Conservation (phyloP, 2,113 vertebrate species). For the Vicugna pacos region DNA sequence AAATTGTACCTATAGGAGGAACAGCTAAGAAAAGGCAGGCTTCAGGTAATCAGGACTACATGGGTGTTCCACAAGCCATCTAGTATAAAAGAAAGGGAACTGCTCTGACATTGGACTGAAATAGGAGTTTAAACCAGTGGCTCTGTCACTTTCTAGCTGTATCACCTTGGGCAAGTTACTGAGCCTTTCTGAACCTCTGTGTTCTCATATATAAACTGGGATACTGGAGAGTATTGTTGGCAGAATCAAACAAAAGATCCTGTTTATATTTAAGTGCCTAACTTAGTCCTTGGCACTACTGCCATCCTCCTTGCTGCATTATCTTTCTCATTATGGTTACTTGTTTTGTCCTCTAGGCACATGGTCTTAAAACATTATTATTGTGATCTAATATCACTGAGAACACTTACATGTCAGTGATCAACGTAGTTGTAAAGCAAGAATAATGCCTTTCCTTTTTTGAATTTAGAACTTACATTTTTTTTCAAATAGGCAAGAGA, state of each 20-base stretch:
- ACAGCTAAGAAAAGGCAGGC: not conserved
- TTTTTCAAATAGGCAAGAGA: not conserved
- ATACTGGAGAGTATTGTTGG: not conserved
- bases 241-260: conserved; percentile 5
- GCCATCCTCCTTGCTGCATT: not conserved
- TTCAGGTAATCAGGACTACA: not conserved
- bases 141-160: not conserved
- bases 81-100: not conserved
- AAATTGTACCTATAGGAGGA: not conserved
- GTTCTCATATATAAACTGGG: not conserved
- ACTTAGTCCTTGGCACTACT: not conserved
- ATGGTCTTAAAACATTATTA: conserved; percentile 15
- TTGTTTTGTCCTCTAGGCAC: not conserved
- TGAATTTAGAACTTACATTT: not conserved
- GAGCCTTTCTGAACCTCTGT: not conserved
- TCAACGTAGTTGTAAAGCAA: not conserved
- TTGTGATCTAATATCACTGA: conserved; percentile 26
- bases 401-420: not conserved
- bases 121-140: not conserved
- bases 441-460: not conserved
- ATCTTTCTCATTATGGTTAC: not conserved
- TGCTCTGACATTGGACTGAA: not conserved
- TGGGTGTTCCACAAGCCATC: not conserved
- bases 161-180: not conserved
- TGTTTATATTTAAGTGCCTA: not conserved